Conservation (phyloP, 1,140 invertebrate genomes). For the Apis laboriosa region DNA sequence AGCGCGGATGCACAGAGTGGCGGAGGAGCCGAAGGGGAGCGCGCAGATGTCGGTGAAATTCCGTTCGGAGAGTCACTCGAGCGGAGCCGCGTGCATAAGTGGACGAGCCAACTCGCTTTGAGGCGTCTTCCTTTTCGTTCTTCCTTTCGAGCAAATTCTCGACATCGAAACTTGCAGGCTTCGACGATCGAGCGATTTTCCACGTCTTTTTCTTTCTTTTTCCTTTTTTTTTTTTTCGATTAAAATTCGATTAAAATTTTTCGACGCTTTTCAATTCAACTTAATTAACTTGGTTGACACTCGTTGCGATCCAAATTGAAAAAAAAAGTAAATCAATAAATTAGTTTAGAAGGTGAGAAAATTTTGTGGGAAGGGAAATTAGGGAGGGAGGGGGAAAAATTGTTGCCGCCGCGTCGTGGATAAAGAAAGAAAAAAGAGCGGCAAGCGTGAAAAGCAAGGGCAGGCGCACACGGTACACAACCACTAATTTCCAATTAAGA, state of each 20-base stretch:
- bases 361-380: too few species aligned
- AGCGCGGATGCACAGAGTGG: conserved; percentile 61
- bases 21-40: conserved; percentile 71
- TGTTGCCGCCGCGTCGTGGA: too few species aligned
- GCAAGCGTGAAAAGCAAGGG: background rate
- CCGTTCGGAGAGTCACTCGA: conserved; percentile 80
- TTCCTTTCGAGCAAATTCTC: conserved; percentile 48
- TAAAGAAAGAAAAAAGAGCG: too few species aligned
- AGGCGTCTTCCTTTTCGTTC: conserved; percentile 76
- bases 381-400: too few species aligned
- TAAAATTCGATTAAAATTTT: too few species aligned
- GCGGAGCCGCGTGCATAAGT: conserved; percentile 78
- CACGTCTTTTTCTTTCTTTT: background rate
- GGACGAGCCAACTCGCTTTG: conserved; percentile 80
- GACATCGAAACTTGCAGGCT: background rate
- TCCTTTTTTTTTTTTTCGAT: background rate
- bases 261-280: too few species aligned
- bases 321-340: too few species aligned
- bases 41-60: conserved; percentile 80
- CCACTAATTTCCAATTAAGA: conserved; percentile 81
- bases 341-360: too few species aligned
- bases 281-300: too few species aligned
- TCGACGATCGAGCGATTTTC: too few species aligned
- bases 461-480: conserved; percentile 60
- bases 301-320: too few species aligned